A percentile compares a stretch with the other conserved stretches of the same genome.
phyloP scores from a whole-genome alignment of 2,797 vertebrate genomes.

The Sarcoramphus papa region DNA sequence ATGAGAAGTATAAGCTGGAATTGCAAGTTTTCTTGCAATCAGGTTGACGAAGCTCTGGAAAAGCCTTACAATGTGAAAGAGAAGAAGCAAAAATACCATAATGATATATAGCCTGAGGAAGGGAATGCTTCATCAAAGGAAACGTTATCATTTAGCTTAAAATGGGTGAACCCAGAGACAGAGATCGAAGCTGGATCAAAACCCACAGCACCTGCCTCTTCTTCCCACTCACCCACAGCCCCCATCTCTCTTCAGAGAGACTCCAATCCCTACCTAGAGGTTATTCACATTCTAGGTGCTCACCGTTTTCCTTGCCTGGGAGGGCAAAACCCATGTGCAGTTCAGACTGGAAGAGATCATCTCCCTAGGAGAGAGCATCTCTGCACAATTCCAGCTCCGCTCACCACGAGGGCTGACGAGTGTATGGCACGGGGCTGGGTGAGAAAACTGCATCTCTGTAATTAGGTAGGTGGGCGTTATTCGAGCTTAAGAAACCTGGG shows the following conservation, averaged over 20 bases:
- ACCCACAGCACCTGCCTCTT: background rate
- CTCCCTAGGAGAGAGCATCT: background rate
- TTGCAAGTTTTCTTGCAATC: background rate
- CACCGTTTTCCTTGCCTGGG: background rate
- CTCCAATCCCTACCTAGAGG: background rate
- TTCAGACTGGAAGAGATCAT: background rate
- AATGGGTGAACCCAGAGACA: background rate
- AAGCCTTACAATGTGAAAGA: background rate
- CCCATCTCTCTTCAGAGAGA: background rate
- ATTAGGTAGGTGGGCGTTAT: background rate
- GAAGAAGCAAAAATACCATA: background rate
- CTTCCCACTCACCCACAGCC: background rate
- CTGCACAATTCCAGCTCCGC: background rate
- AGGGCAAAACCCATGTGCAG: background rate
- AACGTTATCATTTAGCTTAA: background rate
- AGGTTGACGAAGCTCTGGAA: background rate
- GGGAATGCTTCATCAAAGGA: background rate
- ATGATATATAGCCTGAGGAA: background rate
- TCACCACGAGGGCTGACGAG: accelerated
- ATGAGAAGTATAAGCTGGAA: background rate
- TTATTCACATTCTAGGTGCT: background rate
- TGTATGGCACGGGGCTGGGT: background rate
- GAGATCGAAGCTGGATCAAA: background rate
- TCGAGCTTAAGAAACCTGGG: background rate
- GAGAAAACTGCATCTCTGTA: background rate